Base-by-base conservation (phyloP, 92 coral and sea anemone genomes). In the Phenganax marumi region DNA sequence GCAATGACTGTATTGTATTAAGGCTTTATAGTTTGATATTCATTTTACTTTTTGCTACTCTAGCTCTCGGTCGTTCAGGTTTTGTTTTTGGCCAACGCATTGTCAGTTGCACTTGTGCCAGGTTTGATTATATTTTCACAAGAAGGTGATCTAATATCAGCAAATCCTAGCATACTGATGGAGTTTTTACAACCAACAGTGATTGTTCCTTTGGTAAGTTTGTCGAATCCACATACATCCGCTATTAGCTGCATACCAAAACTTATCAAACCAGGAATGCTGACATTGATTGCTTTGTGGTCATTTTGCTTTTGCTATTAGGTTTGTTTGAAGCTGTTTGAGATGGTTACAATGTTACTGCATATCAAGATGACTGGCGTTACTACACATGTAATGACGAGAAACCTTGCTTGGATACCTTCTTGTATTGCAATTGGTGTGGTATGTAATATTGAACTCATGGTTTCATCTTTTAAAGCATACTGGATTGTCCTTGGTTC, bases 361-460 rank as follows among this genome's bases (percentile, higher is more conserved):
- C 82, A 58, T 49, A 77, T 77, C 39, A 77, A 77, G 48, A 50
- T 77, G n/a, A 77, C 82, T 14, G 52, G 70, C 5, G 71, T 77
- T n/a, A 77, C 82, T 12, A 77, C 82, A 18, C 71, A 77, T 21
- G 82, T 77, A 3, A 58, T 77, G 82, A 77, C 82, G 23, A 77
- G 82, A 21, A 77, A 60, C 12, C 57, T 77, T 6, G 82, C 71
- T 6, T 77, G 82, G 82, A 60, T 77, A 2, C 82, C 82, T 6
- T 33, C 82, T 43, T 77, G 82, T 22, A 77, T 77, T 77, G 55
- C 82, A 10, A 77, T 77, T 25, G 71, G 82, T 48, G 46, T 77
- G 72, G 24, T 48, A n/a, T 54, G 82, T 47, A 58, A 77, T 26
- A 43, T 77, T 8, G 82, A 77, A 61, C 82, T 77, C 25, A 77